These are phyloP conservation scores for Nesoenas mayeri DNA, from an alignment of 2,113 vertebrate species.

Conservation along the genomic window DNA sequence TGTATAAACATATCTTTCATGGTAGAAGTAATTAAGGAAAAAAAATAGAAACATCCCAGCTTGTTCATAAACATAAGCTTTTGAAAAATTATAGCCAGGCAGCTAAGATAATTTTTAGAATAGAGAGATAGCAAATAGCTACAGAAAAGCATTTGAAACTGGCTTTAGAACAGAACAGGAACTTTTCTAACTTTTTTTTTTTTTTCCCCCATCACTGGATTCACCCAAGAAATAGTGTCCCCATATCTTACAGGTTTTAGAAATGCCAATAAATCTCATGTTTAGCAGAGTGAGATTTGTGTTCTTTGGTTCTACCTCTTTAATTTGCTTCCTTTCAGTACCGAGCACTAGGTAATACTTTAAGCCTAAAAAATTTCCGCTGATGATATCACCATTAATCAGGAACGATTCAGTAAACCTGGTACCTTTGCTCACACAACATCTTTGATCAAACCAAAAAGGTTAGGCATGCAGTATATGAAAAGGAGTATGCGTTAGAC, in stretches of 20 bases:
- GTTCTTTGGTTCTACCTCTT: not conserved
- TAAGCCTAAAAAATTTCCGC: not conserved
- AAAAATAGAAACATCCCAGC: not conserved
- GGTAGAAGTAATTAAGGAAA: not conserved
- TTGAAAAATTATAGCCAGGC: not conserved
- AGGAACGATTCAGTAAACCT: slow-evolving; percentile 13
- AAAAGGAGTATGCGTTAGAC: not conserved
- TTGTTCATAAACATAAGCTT: not conserved
- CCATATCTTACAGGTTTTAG: not conserved
- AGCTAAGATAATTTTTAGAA: not conserved
- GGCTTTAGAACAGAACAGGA: not conserved
- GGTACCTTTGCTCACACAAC: not conserved
- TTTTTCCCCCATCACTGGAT: not conserved
- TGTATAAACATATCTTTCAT: not conserved
- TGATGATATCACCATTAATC: not conserved
- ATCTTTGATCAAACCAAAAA: not conserved
- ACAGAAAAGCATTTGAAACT: not conserved
- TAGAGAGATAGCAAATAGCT: not conserved
- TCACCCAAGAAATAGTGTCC: not conserved
- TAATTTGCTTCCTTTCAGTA: not conserved
- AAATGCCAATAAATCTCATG: not conserved
- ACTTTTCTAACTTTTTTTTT: not conserved
- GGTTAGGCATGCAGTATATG: not conserved
- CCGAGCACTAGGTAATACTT: not conserved
- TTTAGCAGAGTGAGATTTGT: not conserved